Evolutionary conservation across 2,797 vertebrate genomes (phyloP).

Genomic region (Artibeus lituratus): DNA sequence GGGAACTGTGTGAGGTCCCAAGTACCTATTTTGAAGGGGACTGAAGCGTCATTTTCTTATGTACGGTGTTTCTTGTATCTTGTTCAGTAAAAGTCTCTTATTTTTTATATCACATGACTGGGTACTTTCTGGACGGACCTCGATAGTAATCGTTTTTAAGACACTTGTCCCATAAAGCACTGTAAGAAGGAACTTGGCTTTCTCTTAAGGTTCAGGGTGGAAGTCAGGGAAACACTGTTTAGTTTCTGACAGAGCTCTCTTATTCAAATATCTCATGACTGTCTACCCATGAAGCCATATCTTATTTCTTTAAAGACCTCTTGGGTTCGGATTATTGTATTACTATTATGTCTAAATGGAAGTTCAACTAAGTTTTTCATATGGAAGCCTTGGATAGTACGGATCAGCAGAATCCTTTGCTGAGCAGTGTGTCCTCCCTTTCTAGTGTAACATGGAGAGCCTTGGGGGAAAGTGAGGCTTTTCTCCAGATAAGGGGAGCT

Average conservation of each 20-base stretch:
- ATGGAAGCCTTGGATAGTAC: not conserved
- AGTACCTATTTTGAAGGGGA: no score
- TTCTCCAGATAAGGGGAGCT: not conserved
- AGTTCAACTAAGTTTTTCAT: conserved; percentile 25
- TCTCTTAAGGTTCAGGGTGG: not conserved
- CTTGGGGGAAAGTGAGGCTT: not conserved
- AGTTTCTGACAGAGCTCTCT: not conserved
- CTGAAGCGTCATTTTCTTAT: no score
- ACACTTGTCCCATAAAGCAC: not conserved
- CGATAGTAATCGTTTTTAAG: not conserved
- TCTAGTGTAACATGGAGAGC: not conserved
- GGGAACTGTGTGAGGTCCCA: no score
- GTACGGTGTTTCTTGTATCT: no score
- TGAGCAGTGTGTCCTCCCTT: not conserved
- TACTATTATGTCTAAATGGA: not conserved
- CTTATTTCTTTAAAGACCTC: conserved; percentile 11
- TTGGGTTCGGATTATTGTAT: conserved; percentile 40
- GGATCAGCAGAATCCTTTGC: not conserved
- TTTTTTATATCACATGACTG: no score
- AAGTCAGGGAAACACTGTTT: conserved; percentile 17
- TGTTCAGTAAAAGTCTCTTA: no score
- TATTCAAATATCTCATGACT: conserved; percentile 21
- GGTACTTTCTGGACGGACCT: no score
- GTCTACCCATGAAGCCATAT: not conserved
- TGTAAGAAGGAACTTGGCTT: not conserved